phyloP scores from a whole-genome alignment of 2,888 invertebrate genomes.

The Mycalesis mineus region DNA sequence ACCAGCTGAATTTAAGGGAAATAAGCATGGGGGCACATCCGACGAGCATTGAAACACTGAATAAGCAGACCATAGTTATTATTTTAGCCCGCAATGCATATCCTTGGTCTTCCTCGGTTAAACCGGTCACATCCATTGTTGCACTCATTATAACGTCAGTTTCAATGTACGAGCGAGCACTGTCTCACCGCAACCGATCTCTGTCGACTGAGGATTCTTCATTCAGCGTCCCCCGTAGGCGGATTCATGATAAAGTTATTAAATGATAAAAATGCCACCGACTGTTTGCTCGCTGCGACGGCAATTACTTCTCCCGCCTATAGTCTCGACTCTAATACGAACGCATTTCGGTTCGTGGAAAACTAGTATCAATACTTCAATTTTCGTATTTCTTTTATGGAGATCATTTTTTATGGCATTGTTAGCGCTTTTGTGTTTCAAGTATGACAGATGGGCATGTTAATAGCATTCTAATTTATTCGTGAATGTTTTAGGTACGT shows the following conservation, averaged over 20 bases:
- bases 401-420: constrained; percentile 2
- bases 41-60: constrained; percentile 84
- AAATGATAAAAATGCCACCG: constrained; percentile 62
- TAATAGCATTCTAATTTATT: neutral
- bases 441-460: neutral
- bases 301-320: constrained; percentile 30
- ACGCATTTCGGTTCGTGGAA: neutral
- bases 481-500: too few relatives aligned
- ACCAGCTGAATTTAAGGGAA: constrained; percentile 82
- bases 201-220: constrained; percentile 56
- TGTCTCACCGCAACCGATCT: constrained; percentile 27
- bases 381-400: constrained; percentile 3
- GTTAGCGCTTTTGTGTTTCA: constrained; percentile 6
- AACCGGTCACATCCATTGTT: constrained; percentile 36
- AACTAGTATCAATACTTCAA: neutral
- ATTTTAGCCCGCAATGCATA: constrained; percentile 84
- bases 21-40: constrained; percentile 87
- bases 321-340: constrained; percentile 6
- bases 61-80: constrained; percentile 87
- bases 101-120: constrained; percentile 37
- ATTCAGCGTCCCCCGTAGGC: constrained; percentile 40
- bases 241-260: constrained; percentile 64
- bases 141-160: constrained; percentile 37
- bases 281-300: constrained; percentile 41
- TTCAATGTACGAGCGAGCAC: too few relatives aligned